Conservation (phyloP, 2,113 vertebrate genomes). For the Dipodomys stephensi region DNA sequence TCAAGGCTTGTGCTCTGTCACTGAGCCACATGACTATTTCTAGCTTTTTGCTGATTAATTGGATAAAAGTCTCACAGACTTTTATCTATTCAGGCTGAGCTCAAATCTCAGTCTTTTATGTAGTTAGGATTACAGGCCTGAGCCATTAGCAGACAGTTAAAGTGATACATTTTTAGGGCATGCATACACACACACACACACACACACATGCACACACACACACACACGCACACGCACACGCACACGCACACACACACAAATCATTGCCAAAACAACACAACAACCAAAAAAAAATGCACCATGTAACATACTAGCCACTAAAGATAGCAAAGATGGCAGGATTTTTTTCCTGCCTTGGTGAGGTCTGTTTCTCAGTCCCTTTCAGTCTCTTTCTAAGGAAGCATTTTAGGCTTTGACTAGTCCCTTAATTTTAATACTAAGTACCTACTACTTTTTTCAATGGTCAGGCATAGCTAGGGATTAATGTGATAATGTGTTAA, state of each 20-base stretch:
- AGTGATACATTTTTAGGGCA: too few species aligned
- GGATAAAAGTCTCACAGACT: too few species aligned
- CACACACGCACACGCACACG: too few species aligned
- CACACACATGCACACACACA: not conserved
- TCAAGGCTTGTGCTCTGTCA: too few species aligned
- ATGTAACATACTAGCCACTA: not conserved
- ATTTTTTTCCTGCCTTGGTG: not conserved
- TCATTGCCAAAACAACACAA: not conserved
- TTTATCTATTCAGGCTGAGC: too few species aligned
- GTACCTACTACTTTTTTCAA: not conserved
- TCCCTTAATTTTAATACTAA: not conserved
- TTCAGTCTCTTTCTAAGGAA: not conserved
- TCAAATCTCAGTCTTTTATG: too few species aligned
- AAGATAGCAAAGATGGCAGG: not conserved
- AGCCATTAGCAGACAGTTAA: too few species aligned
- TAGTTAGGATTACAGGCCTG: too few species aligned
- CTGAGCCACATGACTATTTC: too few species aligned
- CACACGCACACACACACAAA: not conserved
- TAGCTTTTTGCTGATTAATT: too few species aligned
- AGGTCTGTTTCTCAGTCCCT: not conserved
- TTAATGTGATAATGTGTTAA: not conserved
- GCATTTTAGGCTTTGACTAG: not conserved
- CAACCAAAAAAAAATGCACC: not conserved
- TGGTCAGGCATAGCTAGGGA: not conserved
- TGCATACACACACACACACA: too few species aligned